Evolutionary conservation across 2,888 invertebrate genomes (phyloP).

Genomic region (Acanthosoma haemorrhoidale): DNA sequence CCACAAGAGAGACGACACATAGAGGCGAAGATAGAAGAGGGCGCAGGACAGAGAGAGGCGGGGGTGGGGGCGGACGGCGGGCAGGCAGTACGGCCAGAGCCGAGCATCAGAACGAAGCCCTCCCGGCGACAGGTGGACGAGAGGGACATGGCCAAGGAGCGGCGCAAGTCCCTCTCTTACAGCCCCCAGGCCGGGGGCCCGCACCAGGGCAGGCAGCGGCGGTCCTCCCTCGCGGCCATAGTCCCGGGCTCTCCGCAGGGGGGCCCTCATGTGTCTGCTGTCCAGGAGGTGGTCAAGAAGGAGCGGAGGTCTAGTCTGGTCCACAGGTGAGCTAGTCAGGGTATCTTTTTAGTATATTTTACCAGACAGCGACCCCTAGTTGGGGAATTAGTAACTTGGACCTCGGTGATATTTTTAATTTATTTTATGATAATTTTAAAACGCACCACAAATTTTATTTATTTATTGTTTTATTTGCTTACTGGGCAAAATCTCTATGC

Average conservation of each 20-base stretch:
- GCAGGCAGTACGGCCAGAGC: not conserved
- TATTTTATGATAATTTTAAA: too few relatives aligned
- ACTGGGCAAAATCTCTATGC: too few relatives aligned
- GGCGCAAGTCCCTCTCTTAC: constrained; percentile 43
- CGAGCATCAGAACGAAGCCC: constrained; percentile 11
- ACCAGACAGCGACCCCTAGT: not conserved
- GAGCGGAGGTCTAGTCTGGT: constrained; percentile 43
- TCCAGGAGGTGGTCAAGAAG: constrained; percentile 21
- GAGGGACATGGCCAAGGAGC: constrained; percentile 41
- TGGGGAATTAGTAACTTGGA: not conserved
- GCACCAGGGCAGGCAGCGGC: constrained; percentile 37
- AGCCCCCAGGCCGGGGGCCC: constrained; percentile 40
- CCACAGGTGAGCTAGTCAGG: constrained; percentile 40
- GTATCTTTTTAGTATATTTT: not conserved
- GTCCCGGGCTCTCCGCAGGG: not conserved
- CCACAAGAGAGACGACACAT: not conserved
- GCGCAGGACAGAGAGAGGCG: not conserved
- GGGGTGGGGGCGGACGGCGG: not conserved
- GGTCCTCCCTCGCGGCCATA: constrained; percentile 43
- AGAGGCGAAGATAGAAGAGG: not conserved
- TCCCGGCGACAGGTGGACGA: constrained; percentile 29
- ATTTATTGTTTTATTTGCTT: too few relatives aligned
- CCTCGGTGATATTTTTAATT: too few relatives aligned
- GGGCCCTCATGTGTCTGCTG: not conserved
- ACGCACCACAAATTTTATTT: too few relatives aligned